phyloP scores from a whole-genome alignment of 2,113 vertebrate genomes.

The Ibidorhyncha struthersii region DNA sequence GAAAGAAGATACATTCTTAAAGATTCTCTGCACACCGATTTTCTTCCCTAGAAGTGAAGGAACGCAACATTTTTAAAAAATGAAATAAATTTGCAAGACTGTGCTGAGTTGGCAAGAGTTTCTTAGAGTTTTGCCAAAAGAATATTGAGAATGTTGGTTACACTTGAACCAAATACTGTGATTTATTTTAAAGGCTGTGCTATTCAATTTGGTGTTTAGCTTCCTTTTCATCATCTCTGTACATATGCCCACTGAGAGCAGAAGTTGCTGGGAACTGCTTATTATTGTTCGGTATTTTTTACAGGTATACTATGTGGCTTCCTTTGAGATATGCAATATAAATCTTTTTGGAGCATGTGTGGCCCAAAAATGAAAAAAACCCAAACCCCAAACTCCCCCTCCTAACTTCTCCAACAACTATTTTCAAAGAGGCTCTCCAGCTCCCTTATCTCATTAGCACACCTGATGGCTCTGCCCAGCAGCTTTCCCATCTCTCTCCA shows the following conservation, averaged over 20 bases:
- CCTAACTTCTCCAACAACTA: neutral
- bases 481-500: conserved; percentile 25
- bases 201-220: conserved; percentile 25
- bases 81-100: neutral
- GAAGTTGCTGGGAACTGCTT: neutral
- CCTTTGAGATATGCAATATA: conserved; percentile 23
- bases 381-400: neutral
- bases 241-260: neutral
- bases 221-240: conserved; percentile 24
- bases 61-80: neutral
- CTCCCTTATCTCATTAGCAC: conserved; percentile 63
- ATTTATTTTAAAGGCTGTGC: conserved; percentile 30
- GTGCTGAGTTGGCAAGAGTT: neutral
- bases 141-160: neutral
- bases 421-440: conserved; percentile 38
- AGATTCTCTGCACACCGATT: neutral
- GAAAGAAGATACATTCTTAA: neutral
- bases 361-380: neutral
- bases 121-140: conserved; percentile 1
- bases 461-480: conserved; percentile 27
- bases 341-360: conserved; percentile 13
- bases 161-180: neutral
- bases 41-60: neutral
- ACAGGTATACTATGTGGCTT: neutral
- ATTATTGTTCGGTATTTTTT: conserved; percentile 19